Evolutionary conservation across 2,888 invertebrate genomes (phyloP).

Genomic region (Protophormia terraenovae): DNA sequence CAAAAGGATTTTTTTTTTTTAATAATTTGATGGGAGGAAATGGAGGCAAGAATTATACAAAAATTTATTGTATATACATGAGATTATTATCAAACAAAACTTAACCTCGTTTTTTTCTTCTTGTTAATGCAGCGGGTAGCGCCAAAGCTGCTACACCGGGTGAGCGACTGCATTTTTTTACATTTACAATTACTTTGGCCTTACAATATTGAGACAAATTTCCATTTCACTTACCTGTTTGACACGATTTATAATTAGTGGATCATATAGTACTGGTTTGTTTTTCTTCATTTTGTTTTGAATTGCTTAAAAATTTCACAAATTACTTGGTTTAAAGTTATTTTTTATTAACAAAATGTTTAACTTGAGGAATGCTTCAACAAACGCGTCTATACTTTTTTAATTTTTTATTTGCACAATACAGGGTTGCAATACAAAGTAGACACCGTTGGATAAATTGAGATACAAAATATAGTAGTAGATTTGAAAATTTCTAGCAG

Average conservation of each 20-base stretch:
- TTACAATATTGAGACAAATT: neutral
- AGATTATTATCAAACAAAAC: conserved; percentile 62
- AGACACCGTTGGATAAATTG: no score
- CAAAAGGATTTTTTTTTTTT: no score
- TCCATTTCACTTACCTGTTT: conserved; percentile 80
- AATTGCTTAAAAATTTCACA: neutral
- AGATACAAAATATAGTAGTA: no score
- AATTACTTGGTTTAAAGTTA: neutral
- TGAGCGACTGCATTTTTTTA: conserved; percentile 16
- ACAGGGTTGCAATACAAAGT: no score
- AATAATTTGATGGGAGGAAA: no score
- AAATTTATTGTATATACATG: conserved; percentile 34
- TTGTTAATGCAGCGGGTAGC: conserved; percentile 8
- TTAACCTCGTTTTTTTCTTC: conserved; percentile 71
- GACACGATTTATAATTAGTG: conserved; percentile 84
- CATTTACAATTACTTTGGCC: neutral
- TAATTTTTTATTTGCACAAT: no score
- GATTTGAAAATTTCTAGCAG: no score
- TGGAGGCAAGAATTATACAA: neutral
- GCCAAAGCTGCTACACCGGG: conserved; percentile 41
- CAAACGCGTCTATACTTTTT: conserved; percentile 61
- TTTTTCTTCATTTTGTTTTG: conserved; percentile 74
- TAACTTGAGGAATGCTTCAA: conserved; percentile 45
- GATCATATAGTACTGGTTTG: conserved; percentile 81
- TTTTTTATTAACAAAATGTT: neutral